Evolutionary conservation across 2,888 invertebrate genomes (phyloP).

Genomic region (Diplolepis rosae): DNA sequence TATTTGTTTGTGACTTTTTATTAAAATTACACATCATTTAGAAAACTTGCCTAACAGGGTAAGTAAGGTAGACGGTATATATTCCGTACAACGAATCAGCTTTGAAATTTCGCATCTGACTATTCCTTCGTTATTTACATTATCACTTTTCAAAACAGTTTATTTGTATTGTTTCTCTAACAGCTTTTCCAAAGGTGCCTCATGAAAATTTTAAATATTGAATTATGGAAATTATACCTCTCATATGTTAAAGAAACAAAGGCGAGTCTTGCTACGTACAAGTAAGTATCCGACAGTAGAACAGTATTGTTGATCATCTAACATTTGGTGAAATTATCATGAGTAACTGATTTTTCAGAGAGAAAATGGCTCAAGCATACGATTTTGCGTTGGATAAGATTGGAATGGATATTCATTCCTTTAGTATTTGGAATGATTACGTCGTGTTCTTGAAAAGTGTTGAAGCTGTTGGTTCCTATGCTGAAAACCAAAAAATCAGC

Average conservation of each 20-base stretch:
- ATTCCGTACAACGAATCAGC: slow-evolving; percentile 41
- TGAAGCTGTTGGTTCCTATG: slow-evolving; percentile 98
- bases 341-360: slow-evolving; percentile 78
- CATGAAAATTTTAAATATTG: slow-evolving; percentile 98
- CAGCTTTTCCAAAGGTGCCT: slow-evolving; percentile 98
- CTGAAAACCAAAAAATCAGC: slow-evolving; percentile 99
- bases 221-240: slow-evolving; percentile 98
- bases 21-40: slow-evolving; percentile 26
- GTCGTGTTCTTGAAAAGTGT: slow-evolving; percentile 96
- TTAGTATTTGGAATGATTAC: slow-evolving; percentile 98
- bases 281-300: slow-evolving; percentile 78
- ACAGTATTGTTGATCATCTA: not conserved
- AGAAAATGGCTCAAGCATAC: slow-evolving; percentile 99
- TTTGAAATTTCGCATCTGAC: slow-evolving; percentile 33
- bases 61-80: slow-evolving; percentile 64
- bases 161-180: slow-evolving; percentile 66
- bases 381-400: slow-evolving; percentile 99
- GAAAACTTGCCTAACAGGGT: slow-evolving; percentile 62
- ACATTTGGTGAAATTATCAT: slow-evolving; percentile 17
- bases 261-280: slow-evolving; percentile 92
- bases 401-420: slow-evolving; percentile 98
- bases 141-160: slow-evolving; percentile 39
- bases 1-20: slow-evolving; percentile 25
- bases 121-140: slow-evolving; percentile 28
- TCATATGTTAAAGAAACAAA: slow-evolving; percentile 99